phyloP scores from a whole-genome alignment of 2,888 invertebrate genomes.

The Plemyria rubiginata region DNA sequence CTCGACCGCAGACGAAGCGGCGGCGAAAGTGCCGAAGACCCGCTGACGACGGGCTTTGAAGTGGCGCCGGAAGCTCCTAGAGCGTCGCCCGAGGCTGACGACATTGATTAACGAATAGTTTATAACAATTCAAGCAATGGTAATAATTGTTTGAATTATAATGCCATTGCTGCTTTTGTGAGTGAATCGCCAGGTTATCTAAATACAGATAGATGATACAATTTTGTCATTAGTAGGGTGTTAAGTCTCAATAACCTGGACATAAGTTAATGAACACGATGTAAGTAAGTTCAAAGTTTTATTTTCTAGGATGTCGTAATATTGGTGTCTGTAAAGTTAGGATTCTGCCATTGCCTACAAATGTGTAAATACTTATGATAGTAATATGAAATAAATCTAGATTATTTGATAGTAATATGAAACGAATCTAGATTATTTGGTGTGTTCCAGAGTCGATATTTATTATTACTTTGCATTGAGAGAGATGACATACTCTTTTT shows the following conservation, averaged over 20 bases:
- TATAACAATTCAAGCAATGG: slow-evolving; percentile 35
- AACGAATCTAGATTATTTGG: slow-evolving; percentile 57
- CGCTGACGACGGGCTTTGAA: slow-evolving; percentile 6
- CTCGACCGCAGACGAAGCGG: slow-evolving; percentile 74
- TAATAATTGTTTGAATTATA: slow-evolving; percentile 33
- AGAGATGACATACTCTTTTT: slow-evolving; percentile 69
- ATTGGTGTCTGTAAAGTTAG: slow-evolving; percentile 72
- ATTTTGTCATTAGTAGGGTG: slow-evolving; percentile 35
- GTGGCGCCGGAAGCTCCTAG: slow-evolving; percentile 50
- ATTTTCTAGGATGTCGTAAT: slow-evolving; percentile 55
- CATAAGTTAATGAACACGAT: slow-evolving; percentile 47
- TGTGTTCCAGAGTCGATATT: slow-evolving; percentile 67
- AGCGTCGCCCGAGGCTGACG: slow-evolving; percentile 69
- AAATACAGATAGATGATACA: slow-evolving; percentile 45
- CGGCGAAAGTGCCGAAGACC: slow-evolving; percentile 29
- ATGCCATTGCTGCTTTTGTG: slow-evolving; percentile 59
- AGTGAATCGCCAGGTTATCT: slow-evolving; percentile 43
- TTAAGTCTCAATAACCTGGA: slow-evolving; percentile 51
- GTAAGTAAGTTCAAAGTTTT: slow-evolving; percentile 44
- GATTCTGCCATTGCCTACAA: slow-evolving; percentile 67
- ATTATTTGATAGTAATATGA: slow-evolving; percentile 42
- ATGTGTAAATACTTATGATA: slow-evolving; percentile 72
- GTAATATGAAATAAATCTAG: slow-evolving; percentile 53
- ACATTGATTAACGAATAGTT: slow-evolving; percentile 66
- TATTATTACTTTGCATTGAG: slow-evolving; percentile 68